Conservation (phyloP, 1,140 invertebrate genomes). For the Euura lappo region DNA sequence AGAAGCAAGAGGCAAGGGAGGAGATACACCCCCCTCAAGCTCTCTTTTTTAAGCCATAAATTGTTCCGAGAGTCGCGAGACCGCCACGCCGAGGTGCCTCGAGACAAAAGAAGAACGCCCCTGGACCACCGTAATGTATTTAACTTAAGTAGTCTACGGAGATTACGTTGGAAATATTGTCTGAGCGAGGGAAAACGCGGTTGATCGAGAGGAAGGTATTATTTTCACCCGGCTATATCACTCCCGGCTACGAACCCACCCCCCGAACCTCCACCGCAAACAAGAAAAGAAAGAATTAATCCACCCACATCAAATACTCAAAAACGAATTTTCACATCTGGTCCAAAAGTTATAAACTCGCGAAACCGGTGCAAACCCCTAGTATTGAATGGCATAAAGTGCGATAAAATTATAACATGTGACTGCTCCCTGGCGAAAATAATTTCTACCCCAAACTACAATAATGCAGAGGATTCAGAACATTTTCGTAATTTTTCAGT, state of each 20-base stretch:
- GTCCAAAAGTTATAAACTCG: too few species aligned
- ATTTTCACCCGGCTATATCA: background rate
- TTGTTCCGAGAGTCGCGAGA: conserved; percentile 44
- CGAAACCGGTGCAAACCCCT: too few species aligned
- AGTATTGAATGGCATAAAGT: too few species aligned
- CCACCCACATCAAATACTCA: too few species aligned
- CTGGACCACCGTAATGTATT: conserved; percentile 53
- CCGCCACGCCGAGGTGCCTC: conserved; percentile 45
- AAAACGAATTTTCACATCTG: too few species aligned
- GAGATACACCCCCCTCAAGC: conserved; percentile 23
- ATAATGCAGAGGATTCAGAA: too few species aligned
- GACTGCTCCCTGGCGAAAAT: too few species aligned
- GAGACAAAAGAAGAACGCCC: conserved; percentile 56
- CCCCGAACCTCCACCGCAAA: background rate
- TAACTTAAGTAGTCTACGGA: conserved; percentile 53
- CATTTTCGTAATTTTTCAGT: too few species aligned
- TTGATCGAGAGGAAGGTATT: conserved; percentile 2
- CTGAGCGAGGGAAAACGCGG: conserved; percentile 26
- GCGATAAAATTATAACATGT: too few species aligned
- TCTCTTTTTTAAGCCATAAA: conserved; percentile 51
- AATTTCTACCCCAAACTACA: too few species aligned
- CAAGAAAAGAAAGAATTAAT: background rate
- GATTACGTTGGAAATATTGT: conserved; percentile 55
- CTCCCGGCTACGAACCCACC: too few species aligned
- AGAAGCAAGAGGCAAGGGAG: too few species aligned